Evolutionary conservation across 64 coral and sea anemone genomes (phyloP).

Genomic region (Montipora capricornis): DNA sequence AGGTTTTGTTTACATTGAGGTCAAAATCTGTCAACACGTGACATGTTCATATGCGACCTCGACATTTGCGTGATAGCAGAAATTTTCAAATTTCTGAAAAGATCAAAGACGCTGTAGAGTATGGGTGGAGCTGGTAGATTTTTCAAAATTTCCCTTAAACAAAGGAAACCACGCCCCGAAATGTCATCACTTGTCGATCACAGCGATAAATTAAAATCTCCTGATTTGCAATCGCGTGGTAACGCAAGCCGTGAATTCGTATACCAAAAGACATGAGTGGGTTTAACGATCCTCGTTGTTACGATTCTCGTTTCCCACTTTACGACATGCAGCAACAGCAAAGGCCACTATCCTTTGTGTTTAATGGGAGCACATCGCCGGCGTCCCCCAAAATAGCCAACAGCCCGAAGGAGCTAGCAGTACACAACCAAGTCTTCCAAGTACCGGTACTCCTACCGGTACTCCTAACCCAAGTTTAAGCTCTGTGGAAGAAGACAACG

Average conservation of each 20-base stretch:
- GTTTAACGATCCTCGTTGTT: conserved; percentile 9
- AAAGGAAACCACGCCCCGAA: not conserved
- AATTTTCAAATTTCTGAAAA: conserved; percentile 21
- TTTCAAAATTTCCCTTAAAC: conserved; percentile 2
- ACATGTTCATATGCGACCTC: conserved; percentile 1
- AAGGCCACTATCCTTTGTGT: not conserved
- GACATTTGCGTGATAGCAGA: not conserved
- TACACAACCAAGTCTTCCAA: conserved; percentile 14
- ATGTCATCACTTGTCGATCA: not conserved
- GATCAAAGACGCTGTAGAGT: not conserved
- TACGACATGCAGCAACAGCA: conserved; percentile 2
- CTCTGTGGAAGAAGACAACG: conserved; percentile 1
- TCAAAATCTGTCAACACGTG: not conserved
- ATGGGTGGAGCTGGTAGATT: not conserved
- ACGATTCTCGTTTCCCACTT: not conserved
- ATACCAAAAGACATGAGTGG: conserved; percentile 1
- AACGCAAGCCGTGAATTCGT: too few species aligned
- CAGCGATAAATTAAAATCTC: not conserved
- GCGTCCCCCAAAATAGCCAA: not conserved
- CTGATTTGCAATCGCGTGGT: not conserved
- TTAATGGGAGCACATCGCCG: conserved; percentile 4
- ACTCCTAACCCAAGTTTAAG: not conserved
- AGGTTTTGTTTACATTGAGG: too few species aligned
- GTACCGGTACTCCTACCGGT: not conserved
- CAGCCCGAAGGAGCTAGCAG: not conserved